Evolutionary conservation across 2,797 vertebrate genomes (phyloP).

Genomic region (Semotilus atromaculatus): DNA sequence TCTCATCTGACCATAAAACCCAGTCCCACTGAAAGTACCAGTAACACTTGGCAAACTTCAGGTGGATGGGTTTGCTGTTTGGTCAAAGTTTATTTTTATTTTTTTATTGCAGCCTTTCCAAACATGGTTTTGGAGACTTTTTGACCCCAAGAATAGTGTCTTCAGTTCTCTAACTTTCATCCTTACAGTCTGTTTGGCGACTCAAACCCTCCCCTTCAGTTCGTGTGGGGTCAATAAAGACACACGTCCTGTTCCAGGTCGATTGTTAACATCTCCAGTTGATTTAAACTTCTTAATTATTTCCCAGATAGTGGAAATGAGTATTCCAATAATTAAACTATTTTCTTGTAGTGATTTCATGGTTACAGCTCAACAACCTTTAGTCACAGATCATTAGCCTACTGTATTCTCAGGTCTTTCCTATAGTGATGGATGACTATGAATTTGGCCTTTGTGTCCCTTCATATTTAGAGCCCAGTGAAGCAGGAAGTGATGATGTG

Average conservation of each 20-base stretch:
- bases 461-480: background rate
- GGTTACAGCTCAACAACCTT: background rate
- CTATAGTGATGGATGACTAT: background rate
- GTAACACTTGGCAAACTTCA: background rate
- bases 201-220: background rate
- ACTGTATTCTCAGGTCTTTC: background rate
- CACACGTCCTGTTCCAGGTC: background rate
- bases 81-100: too few relatives aligned
- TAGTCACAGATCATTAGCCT: background rate
- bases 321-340: background rate
- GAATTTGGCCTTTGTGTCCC: background rate
- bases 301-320: background rate
- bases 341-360: background rate
- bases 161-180: background rate
- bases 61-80: background rate
- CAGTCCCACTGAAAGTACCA: background rate
- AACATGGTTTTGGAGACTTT: background rate
- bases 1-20: background rate
- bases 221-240: background rate
- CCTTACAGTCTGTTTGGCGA: background rate
- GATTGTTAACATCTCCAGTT: background rate
- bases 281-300: background rate
- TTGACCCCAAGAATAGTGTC: background rate
- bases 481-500: background rate
- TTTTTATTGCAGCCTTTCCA: too few relatives aligned